Base-by-base conservation (phyloP, 2,113 vertebrate genomes). In the Rynchops niger region DNA sequence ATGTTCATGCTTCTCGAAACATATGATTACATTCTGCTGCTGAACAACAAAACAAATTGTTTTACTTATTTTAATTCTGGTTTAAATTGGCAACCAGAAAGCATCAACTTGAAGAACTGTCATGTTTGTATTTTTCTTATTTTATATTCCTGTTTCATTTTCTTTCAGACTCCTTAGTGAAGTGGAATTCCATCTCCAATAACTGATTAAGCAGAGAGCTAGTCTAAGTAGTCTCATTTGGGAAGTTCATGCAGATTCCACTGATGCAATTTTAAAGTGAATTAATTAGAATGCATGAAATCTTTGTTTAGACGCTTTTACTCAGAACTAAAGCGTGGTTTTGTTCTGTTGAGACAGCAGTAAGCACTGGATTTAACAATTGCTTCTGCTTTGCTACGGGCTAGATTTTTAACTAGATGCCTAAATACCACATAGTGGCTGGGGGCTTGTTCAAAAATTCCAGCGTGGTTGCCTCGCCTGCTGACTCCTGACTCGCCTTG, bases 381-480 rank as follows among this genome's bases (percentile, higher is more conserved):
- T 79, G 56, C 47, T 90, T 91, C 74, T 97, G 69, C 59, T 77
- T 91, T 91, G 78, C 82, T 94, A 73, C 4, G 2, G 93, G 90
- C 82, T 96, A 83, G 66, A 66, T 93, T 95, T 94, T 88, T 80
- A 91, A 77, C 82, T 90, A 72, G 69, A 61, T 93, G n/a, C 34
- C 38, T 82, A 94, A 95, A 96, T 93, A 90, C 78, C 82, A 88
- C 45, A 23, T 5, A 26, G 82, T 65, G 56, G 30, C 87, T 95
- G 85, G 93, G 79, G 87, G 92, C 85, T 95, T 88, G 67, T 74
- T 91, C 63, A 89, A 42, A 91, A 92, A 63, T 87, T 93, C 73
- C 58, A 45, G 42, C 2, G 2, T 53, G 62, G 78, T 65, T 93
- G 42, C 58, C 49, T 94, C 11, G 18, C 82, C 62, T 82, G 62